These are phyloP conservation scores for Pemphigus obesinymphae DNA, from an alignment of 1,140 invertebrate species.

Conservation along the genomic window DNA sequence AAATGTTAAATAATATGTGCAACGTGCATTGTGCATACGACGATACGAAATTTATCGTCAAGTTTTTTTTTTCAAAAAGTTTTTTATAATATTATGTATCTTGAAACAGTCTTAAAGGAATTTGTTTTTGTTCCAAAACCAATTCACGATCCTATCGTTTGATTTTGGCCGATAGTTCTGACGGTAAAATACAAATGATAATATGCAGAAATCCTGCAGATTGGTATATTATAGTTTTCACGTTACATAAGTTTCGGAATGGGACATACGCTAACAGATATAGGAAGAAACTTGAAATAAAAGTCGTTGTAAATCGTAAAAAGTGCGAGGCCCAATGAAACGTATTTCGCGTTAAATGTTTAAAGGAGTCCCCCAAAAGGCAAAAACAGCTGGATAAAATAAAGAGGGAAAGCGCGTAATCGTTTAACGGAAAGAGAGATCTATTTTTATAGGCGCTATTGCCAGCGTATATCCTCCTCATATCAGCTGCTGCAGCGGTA, in stretches of 20 bases:
- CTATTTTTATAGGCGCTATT: slow-evolving; percentile 1
- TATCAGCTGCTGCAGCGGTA: not conserved
- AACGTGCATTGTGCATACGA: no score
- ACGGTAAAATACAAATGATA: not conserved
- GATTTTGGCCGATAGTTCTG: not conserved
- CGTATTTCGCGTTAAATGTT: not conserved
- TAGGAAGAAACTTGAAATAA: not conserved
- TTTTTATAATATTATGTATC: no score
- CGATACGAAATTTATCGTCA: not conserved
- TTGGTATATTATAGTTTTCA: not conserved
- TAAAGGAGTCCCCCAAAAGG: not conserved
- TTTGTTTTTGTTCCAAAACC: no score
- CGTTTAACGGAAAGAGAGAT: slow-evolving; percentile 8
- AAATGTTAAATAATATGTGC: not conserved
- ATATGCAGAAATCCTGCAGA: not conserved
- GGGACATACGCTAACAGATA: not conserved
- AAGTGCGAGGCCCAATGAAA: not conserved
- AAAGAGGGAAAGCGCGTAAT: slow-evolving; percentile 10
- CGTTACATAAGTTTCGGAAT: not conserved
- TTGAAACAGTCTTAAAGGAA: no score
- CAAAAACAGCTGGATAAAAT: not conserved
- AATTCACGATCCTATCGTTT: not conserved
- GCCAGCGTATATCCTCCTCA: not conserved
- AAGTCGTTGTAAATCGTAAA: slow-evolving; percentile 13
- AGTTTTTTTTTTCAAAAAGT: not conserved